These are phyloP conservation scores for Incurvaria masculella DNA, from an alignment of 2,888 invertebrate species.

Conservation along the genomic window DNA sequence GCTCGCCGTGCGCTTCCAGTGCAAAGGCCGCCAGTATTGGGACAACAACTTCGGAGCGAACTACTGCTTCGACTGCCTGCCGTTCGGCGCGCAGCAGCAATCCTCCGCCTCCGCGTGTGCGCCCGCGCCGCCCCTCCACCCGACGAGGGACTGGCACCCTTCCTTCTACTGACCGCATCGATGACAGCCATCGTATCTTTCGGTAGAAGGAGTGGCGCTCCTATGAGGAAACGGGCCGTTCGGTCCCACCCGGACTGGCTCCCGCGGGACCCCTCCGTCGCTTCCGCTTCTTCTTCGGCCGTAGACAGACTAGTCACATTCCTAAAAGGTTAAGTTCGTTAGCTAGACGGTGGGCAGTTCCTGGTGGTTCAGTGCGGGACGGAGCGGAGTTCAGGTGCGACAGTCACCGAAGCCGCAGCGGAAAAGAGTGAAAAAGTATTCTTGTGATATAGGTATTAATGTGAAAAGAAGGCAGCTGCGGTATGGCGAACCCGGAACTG, in stretches of 20 bases:
- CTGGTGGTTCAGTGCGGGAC: too few relatives aligned
- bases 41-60: slow-evolving; percentile 89
- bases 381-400: neutral
- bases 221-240: neutral
- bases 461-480: too few relatives aligned
- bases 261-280: neutral
- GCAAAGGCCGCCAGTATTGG: slow-evolving; percentile 87
- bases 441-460: neutral
- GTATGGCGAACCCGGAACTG: too few relatives aligned
- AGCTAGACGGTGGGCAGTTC: slow-evolving; percentile 17
- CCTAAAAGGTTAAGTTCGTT: neutral
- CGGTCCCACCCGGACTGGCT: neutral
- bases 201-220: slow-evolving; percentile 7
- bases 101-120: slow-evolving; percentile 25
- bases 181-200: slow-evolving; percentile 11
- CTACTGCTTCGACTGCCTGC: slow-evolving; percentile 85
- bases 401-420: neutral
- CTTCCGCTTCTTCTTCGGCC: neutral
- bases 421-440: neutral
- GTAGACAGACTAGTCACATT: neutral
- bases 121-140: slow-evolving; percentile 33
- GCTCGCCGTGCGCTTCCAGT: slow-evolving; percentile 86
- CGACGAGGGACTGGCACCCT: slow-evolving; percentile 53
- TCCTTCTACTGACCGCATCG: slow-evolving; percentile 52
- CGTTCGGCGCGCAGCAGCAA: slow-evolving; percentile 35